These are phyloP conservation scores for Coelogynopora nodosa DNA, from an alignment of 2,888 invertebrate genomes.

Conservation along the genomic window DNA sequence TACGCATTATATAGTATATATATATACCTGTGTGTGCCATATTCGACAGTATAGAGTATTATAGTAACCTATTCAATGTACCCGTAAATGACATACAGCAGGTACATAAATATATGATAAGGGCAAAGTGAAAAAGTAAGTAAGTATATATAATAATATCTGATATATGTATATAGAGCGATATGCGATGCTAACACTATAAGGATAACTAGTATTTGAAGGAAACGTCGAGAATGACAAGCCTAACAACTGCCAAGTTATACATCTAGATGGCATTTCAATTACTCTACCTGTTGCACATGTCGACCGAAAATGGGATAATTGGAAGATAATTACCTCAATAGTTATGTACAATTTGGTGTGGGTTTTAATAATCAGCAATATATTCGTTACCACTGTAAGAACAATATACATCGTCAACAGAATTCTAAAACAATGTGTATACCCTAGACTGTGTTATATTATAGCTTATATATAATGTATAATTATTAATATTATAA, in stretches of 20 bases:
- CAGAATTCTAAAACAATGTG: too few relatives aligned
- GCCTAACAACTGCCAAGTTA: neutral
- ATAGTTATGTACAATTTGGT: neutral
- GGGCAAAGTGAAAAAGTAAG: neutral
- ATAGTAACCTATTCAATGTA: neutral
- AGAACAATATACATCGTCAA: too few relatives aligned
- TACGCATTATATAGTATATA: neutral
- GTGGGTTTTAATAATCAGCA: too few relatives aligned
- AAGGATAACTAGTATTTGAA: neutral
- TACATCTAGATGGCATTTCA: neutral
- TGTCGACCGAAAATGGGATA: neutral
- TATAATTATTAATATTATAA: too few relatives aligned
- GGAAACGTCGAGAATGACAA: neutral
- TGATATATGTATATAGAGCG: neutral
- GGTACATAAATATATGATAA: neutral
- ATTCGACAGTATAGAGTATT: neutral
- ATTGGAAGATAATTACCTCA: neutral
- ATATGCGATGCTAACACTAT: neutral
- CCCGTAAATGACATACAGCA: neutral
- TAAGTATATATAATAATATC: neutral
- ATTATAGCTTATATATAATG: too few relatives aligned
- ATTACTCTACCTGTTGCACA: neutral
- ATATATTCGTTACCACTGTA: too few relatives aligned
- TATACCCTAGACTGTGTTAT: too few relatives aligned
- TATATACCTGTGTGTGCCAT: neutral